Evolutionary conservation across 2,888 invertebrate genomes (phyloP), one percentile per base, ranked within the genome.

Genomic region (Galerucella nymphaeae): DNA sequence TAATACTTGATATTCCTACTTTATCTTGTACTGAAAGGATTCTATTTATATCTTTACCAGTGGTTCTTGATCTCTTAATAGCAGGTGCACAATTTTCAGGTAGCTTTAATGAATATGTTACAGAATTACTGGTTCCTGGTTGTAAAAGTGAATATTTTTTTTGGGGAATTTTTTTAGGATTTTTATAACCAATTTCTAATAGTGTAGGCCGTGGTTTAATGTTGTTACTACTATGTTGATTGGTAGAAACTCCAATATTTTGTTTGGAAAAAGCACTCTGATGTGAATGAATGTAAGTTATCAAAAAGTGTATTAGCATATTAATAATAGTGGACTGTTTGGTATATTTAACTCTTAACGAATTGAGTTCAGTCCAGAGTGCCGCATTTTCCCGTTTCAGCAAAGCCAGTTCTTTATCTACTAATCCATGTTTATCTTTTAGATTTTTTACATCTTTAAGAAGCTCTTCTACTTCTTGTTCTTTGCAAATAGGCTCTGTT

Each of bases 291-390:
- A 81, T 81, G 59, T 82, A 82, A 13, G 80, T 74, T 13, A 82
- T 79, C 18, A 82, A 64, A 70, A 82, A 82, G 57, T 81, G 82
- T 57, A 82, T 82, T 41, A 82, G 75, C 76, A 80, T 81, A 68
- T 82, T 81, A n/a, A 82, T 79, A 42, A 82, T 79, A 70, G 82
- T 81, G 8, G 79, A 76, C 70, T 80, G 82, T 74, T 81, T 82
- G 8, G 76, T 72, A 72, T 80, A 79, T 72, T 81, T 82, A 30
- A 80, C 30, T 66, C 80, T 76, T 55, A 82, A 75, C 45, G 75
- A 76, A 55, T 78, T 79, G 38, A 82, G 72, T 76, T 82, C 82
- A 55, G 72, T 76, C 80, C 81, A 81, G 8, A 82, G 64, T 10
- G 81, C 76, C n/a, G 76, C 74, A 72, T 82, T 82, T 71, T 82